Evolutionary conservation across 2,888 invertebrate species (phyloP).

Genomic region (Himalopsyche japonica): DNA sequence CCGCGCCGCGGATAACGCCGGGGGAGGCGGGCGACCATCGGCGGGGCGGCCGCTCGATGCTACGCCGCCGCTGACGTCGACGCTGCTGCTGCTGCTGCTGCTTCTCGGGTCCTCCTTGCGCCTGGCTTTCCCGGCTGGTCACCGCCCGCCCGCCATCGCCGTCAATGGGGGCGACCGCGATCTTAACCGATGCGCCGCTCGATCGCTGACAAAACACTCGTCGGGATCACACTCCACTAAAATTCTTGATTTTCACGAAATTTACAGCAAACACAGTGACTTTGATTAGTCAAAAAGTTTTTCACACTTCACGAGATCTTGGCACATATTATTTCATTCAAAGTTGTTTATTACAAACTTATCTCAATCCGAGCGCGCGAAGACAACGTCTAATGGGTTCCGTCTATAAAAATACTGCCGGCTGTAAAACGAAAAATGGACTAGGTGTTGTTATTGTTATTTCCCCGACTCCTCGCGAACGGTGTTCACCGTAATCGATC

Average conservation of each 20-base stretch:
- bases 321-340: background rate
- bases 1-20: conserved; percentile 45
- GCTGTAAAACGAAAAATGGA: background rate
- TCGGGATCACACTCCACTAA: background rate
- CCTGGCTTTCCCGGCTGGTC: conserved; percentile 51
- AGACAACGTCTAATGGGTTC: background rate
- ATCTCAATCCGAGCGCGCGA: background rate
- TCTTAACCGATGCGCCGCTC: conserved; percentile 9
- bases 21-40: conserved; percentile 39
- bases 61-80: conserved; percentile 33
- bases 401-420: background rate
- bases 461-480: background rate
- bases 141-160: conserved; percentile 52
- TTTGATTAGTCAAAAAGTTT: background rate
- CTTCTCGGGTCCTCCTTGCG: conserved; percentile 4
- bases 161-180: conserved; percentile 30
- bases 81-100: conserved; percentile 21
- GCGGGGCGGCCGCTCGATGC: conserved; percentile 35
- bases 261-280: background rate
- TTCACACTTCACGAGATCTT: background rate
- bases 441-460: background rate
- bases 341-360: background rate
- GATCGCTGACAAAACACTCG: conserved; percentile 26
- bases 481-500: background rate
- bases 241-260: background rate